Evolutionary conservation across 2,888 invertebrate species (phyloP), one percentile per base, ranked within the genome.

Genomic region (Megalurothrips usitatus): DNA sequence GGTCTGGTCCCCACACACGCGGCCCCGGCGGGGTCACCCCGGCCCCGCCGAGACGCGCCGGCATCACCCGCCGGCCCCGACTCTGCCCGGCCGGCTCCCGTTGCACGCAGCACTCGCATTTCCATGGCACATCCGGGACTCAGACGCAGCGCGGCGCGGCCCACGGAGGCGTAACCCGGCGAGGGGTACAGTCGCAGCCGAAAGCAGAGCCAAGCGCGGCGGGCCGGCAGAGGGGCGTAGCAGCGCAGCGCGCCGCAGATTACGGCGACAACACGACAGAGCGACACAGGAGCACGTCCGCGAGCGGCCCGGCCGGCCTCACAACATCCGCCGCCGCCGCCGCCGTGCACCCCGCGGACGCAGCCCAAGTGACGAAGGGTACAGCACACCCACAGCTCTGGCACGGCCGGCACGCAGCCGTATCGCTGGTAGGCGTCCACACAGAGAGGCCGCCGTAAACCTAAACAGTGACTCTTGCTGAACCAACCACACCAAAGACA

Each of bases 381-480:
- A 75, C 68, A 75, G 58, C 11, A 43, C 58, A n/a, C n/a, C n/a
- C n/a, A 58, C 58, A 58, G 58, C 14, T 10, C 23, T 1, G 4
- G 68, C 23, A 23, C 26, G 23, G 26, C 68, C 26, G 68, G 68
- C 58, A 58, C 58, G 58, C 58, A 19, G 52, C 52, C 8, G 26
- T 75, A 75, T 75, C 68, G 23, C 68, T 75, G 26, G 68, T 75
- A 75, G 68, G 68, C 68, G 68, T 23, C 2, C 68, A 58, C 58
- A 19, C 58, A 17, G 14, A 58, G 19, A 11, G 6, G 14, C 52
- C 2, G 19, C 58, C 6, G 19, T 19, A 12, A 58, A 19, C 6
- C 14, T 19, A 19, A 14, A 19, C 17, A 58, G 6, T 19, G 19
- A 58, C 58, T 14, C 58, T 19, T 17, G 14, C 0, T 14, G 14